Base-by-base conservation (phyloP, 2,113 vertebrate species). In the Dasyurus viverrinus region DNA sequence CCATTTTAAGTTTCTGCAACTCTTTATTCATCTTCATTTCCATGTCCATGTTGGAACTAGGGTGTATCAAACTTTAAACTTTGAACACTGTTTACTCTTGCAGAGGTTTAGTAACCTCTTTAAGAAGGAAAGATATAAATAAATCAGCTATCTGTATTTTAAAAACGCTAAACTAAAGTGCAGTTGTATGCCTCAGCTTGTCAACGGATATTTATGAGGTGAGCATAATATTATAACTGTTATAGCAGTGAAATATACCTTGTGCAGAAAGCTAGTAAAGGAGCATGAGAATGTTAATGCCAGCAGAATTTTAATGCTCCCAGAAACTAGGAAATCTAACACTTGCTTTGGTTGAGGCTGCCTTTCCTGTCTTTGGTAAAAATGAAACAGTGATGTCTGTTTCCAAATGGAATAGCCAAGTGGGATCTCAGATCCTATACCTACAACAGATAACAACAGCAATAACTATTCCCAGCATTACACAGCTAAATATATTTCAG, bases 131-230 rank as follows among this genome's bases (percentile, higher is more conserved):
- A 95, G 90, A 89, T 94, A 96, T 96, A 96, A 97, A 96, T 98
- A 95, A 97, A 96, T 97, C 98, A 94, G 3, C 26, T 89, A 52
- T 92, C 93, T 95, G 90, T 91, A 53, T 97, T 96, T 97, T 55
- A 94, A 96, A 95, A 97, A 97, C 42, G 23, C 93, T 92, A 95
- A 97, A 97, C 54, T 54, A 94, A 96, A 98, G 94, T 98, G 96
- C 96, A 95, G 95, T 94, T 98, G 96, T 96, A 95, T 95, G 96
- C 96, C 96, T 96, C 96, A 96, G 95, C 98, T 97, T 98, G 98
- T 98, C 98, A 95, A 42, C 1, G 76, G 97, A 93, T 98, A 98
- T 99, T 99, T 98, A 98, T 91, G 97, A 97, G 97, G 90, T 25
- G 92, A 98, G 89, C 12, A 92, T 97, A 97, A 98, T 97, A 92